Conservation (phyloP, 1,140 invertebrate species). For the Aphelenchoides besseyi region DNA sequence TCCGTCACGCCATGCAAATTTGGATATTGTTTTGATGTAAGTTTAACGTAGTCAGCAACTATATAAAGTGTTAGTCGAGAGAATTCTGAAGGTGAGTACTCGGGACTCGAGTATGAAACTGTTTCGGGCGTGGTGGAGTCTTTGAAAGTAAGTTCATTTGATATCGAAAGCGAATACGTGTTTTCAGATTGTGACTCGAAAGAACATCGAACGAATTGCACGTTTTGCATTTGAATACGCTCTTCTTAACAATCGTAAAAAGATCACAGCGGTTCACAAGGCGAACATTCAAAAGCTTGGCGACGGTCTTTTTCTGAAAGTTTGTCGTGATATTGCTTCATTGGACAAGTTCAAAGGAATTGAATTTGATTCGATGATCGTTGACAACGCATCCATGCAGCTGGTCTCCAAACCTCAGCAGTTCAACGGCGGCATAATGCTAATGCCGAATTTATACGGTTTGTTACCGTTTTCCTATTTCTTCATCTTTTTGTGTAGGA, state of each 20-base stretch:
- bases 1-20: constrained; percentile 78
- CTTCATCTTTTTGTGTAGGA: too few relatives aligned
- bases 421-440: constrained; percentile 83
- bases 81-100: constrained; percentile 71
- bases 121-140: constrained; percentile 90
- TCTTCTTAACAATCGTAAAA: constrained; percentile 78
- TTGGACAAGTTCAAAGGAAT: constrained; percentile 50
- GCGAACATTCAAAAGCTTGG: constrained; percentile 76
- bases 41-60: too few relatives aligned
- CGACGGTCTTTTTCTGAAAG: constrained; percentile 55
- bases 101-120: constrained; percentile 91
- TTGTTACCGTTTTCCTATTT: background rate
- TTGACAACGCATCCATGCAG: constrained; percentile 70
- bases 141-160: constrained; percentile 71
- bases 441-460: constrained; percentile 94
- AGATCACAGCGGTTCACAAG: constrained; percentile 94
- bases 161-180: constrained; percentile 50
- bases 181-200: constrained; percentile 77
- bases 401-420: constrained; percentile 93
- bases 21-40: constrained; percentile 91
- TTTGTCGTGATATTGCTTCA: constrained; percentile 34
- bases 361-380: constrained; percentile 57
- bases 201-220: constrained; percentile 85
- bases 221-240: constrained; percentile 95
- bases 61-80: too few relatives aligned